Evolutionary conservation across 2,797 vertebrate genomes (phyloP).

Genomic region (Protonibea diacanthus): DNA sequence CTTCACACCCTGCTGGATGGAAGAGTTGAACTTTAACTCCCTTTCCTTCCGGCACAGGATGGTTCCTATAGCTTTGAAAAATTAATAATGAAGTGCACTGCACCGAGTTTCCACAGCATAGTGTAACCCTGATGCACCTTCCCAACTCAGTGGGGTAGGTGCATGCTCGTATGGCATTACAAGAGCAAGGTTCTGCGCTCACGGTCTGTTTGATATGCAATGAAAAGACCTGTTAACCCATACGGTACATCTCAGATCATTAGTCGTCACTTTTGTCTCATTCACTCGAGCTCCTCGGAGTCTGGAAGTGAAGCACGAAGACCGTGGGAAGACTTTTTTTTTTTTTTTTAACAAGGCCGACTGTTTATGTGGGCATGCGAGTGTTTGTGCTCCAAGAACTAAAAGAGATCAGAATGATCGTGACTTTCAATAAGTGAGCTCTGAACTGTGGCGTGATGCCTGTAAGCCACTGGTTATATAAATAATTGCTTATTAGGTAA

Average conservation of each 20-base stretch:
- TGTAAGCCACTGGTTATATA: conserved; percentile 11
- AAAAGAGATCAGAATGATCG: conserved; percentile 17
- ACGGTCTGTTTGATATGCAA: conserved; percentile 54
- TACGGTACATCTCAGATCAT: conserved; percentile 43
- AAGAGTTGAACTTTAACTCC: conserved; percentile 24
- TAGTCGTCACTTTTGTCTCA: conserved; percentile 55
- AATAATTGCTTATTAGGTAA: conserved; percentile 16
- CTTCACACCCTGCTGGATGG: not conserved
- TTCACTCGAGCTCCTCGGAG: conserved; percentile 36
- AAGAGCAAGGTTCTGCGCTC: conserved; percentile 21
- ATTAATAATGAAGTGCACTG: conserved; percentile 27
- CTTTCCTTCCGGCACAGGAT: not conserved
- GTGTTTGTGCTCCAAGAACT: conserved; percentile 31
- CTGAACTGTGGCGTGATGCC: conserved; percentile 29
- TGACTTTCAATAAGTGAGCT: conserved; percentile 42
- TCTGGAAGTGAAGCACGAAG: conserved; percentile 46
- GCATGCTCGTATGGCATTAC: conserved; percentile 40
- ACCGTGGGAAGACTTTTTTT: conserved; percentile 54
- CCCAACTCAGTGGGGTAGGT: conserved; percentile 11
- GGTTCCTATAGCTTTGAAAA: conserved; percentile 18
- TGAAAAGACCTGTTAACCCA: conserved; percentile 33
- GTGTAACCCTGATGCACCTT: conserved; percentile 19
- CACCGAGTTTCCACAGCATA: conserved; percentile 15
- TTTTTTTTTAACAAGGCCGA: conserved; percentile 7
- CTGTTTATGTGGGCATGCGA: conserved; percentile 43